These are phyloP conservation scores for Sinohyriopsis cumingii DNA, from an alignment of 2,888 invertebrate genomes.

Conservation along the genomic window DNA sequence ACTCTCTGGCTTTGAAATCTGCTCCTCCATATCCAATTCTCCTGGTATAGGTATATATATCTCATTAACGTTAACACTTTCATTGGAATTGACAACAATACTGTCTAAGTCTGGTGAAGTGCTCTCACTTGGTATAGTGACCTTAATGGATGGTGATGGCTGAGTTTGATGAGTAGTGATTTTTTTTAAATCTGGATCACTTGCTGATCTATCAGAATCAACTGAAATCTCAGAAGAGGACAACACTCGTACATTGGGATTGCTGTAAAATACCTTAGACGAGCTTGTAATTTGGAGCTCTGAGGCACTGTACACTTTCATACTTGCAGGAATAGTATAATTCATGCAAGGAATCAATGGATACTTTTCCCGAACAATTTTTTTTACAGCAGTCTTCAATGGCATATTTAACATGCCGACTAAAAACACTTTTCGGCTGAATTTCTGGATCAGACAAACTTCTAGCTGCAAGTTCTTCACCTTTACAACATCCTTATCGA, in stretches of 20 bases:
- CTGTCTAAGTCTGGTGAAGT: conserved; percentile 29
- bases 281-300: conserved; percentile 45
- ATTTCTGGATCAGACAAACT: conserved; percentile 64
- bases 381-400: conserved; percentile 56
- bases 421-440: conserved; percentile 54
- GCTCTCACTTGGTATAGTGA: conserved; percentile 22
- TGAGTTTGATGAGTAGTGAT: conserved; percentile 11
- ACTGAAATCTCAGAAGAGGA: conserved; percentile 32
- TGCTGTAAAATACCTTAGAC: conserved; percentile 43
- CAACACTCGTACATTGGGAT: conserved; percentile 45
- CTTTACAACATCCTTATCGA: conserved; percentile 49
- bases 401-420: conserved; percentile 62
- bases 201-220: conserved; percentile 40
- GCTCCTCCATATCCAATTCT: conserved; percentile 27
- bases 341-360: conserved; percentile 63
- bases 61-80: conserved; percentile 38
- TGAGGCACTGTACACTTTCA: conserved; percentile 62
- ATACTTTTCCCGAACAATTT: conserved; percentile 58
- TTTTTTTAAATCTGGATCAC: conserved; percentile 47
- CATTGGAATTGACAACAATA: conserved; percentile 20
- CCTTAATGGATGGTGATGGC: conserved; percentile 25
- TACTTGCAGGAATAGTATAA: conserved; percentile 60
- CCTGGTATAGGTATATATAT: conserved; percentile 26
- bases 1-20: conserved; percentile 21
- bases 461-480: conserved; percentile 58